These are phyloP conservation scores for Cephus nigrinus DNA, from an alignment of 2,888 invertebrate genomes.

Conservation along the genomic window DNA sequence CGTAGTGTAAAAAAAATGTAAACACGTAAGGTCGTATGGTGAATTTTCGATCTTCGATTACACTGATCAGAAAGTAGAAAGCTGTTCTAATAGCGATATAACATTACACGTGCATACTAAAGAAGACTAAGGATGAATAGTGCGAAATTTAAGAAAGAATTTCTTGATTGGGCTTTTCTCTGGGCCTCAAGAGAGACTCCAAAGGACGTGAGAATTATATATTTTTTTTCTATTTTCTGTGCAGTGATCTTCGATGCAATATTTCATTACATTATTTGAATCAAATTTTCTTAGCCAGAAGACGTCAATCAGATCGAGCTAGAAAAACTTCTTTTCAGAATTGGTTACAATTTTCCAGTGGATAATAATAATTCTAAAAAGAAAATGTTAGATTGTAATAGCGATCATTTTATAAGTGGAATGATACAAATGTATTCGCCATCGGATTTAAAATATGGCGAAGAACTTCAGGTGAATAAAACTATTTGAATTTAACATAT, in stretches of 20 bases:
- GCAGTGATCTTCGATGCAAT: neutral
- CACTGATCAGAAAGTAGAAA: neutral
- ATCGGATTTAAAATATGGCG: neutral
- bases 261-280: neutral
- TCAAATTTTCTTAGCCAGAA: neutral
- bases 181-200: neutral
- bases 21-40: neutral
- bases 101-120: neutral
- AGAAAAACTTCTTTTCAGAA: neutral
- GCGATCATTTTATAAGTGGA: neutral
- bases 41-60: neutral
- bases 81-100: neutral
- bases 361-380: neutral
- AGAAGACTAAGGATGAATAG: neutral
- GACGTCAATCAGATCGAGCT: neutral
- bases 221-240: neutral
- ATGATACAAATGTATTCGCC: neutral
- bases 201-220: neutral
- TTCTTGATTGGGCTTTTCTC: neutral
- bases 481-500: neutral
- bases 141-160: neutral
- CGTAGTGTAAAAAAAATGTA: neutral
- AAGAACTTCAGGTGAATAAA: neutral
- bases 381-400: neutral
- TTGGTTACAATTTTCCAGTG: neutral